Base-by-base conservation (phyloP, 2,113 vertebrate genomes). In the Nanger granti region DNA sequence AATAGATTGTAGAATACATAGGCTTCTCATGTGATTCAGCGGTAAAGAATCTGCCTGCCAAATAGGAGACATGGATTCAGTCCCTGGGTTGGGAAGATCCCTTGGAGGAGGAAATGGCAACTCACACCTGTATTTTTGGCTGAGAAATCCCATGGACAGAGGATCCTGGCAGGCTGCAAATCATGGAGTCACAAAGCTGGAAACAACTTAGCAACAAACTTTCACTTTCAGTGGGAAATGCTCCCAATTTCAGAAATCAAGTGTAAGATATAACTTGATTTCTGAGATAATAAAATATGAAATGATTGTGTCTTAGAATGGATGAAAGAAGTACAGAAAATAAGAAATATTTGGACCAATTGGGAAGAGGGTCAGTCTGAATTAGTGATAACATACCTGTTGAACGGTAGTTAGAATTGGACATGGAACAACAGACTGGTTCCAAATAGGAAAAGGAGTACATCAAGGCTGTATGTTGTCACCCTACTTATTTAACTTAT, bases 261-360 rank as follows among this genome's bases (percentile, higher is more conserved):
- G 26, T 49, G 8, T 85, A 91, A 91, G 86, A 44, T 31, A 26
- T 80, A 93, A 47, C 10, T 31, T 69, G 86, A 91, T 95, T 97
- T 93, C 69, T 96, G 52, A 93, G 73, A 88, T 93, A 41, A 89
- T 64, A 92, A 86, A 73, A 95, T 83, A 49, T 57, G 49, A 97
- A 76, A 94, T 24, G 62, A 83, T 37, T 94, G 31, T 22, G 11
- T 97, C 18, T 93, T 87, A 79, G 52, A 87, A 44, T 4, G 59
- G n/a, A 91, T 83, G 66, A 87, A 94, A 89, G 83, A 94, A 92
- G n/a, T 29, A 92, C 44, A 66, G 64, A 92, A 89, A 80, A 57
- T 90, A 85, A 54, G 24, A 59, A 87, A 92, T 28, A 80, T 80
- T 59, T 52, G 28, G 12, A 82, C 15, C 28, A 34, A 60, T 7